Conservation (phyloP, 1,140 invertebrate species). For the Caenorhabditis briggsae region DNA sequence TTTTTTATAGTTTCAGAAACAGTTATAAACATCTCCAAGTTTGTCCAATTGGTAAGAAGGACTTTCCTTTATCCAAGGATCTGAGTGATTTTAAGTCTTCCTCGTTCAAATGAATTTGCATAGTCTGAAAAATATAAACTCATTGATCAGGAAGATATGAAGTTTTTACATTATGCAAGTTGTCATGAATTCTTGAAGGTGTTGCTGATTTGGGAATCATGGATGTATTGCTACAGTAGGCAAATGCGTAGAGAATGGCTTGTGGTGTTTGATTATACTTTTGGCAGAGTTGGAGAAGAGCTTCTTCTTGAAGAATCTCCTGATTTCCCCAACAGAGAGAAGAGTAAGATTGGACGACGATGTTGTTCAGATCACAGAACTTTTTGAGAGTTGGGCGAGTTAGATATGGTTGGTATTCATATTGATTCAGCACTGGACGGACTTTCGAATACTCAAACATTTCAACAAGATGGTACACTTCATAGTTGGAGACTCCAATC, state of each 20-base stretch:
- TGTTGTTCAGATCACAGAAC: constrained; percentile 78
- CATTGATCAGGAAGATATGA: background rate
- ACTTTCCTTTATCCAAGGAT: constrained; percentile 39
- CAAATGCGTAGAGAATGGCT: constrained; percentile 72
- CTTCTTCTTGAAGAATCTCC: constrained; percentile 69
- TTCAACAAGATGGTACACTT: constrained; percentile 83
- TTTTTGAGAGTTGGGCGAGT: constrained; percentile 76
- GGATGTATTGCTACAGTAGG: constrained; percentile 68
- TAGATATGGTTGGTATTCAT: constrained; percentile 79
- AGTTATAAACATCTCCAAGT: constrained; percentile 40
- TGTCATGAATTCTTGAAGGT: constrained; percentile 69
- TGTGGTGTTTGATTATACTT: constrained; percentile 69
- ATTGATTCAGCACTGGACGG: constrained; percentile 85
- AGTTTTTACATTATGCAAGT: constrained; percentile 65
- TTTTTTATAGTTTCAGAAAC: too few relatives aligned
- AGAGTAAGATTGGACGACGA: constrained; percentile 78
- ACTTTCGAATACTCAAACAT: constrained; percentile 78
- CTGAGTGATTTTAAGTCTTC: constrained; percentile 53
- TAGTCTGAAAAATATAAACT: background rate
- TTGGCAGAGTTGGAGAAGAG: constrained; percentile 61
- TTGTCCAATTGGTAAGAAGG: constrained; percentile 46
- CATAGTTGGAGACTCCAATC: constrained; percentile 89
- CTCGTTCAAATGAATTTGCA: constrained; percentile 8
- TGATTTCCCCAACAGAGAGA: constrained; percentile 69
- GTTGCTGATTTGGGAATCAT: constrained; percentile 74